Base-by-base conservation (phyloP, 1,140 invertebrate genomes). In the Rhagoletis pomonella region DNA sequence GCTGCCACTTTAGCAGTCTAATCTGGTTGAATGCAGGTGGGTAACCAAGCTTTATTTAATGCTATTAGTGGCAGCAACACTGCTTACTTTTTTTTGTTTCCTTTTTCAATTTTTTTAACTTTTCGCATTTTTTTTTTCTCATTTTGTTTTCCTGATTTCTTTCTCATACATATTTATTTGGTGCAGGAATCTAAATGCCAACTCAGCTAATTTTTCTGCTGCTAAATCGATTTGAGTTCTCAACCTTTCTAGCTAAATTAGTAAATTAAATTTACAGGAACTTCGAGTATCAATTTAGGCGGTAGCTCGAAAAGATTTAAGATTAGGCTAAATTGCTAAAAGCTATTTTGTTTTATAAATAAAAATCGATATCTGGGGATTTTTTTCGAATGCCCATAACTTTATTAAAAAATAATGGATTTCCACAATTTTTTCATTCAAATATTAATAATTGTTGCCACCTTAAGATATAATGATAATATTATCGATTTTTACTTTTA, bases 21-120 rank as follows among this genome's bases (percentile, higher is more conserved):
- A 81, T 81, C 73, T 19, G 42, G 47, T 81, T 81, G 47, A 81
- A 17, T 81, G 73, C 73, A 81, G 47, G 47, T 81, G 73, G 73
- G 73, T 81, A 81, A 81, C 73, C 73, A 42, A 81, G 73, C 73
- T 81, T 81, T 58, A 81, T 81, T 81, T 81, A 81, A 81, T 81
- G 47, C 73, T 47, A 81, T 81, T 81, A 81, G 73, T 81, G 73
- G 47, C 73, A 81, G 73, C 47, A 1, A 42, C 12, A 73, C 9
- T 73, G 69, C 69, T 47, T 14, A 62, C 17, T 9, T 62, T n/a
- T 62, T 62, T 62, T 17, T 29, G n/a, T 19, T 3, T 0, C 4
- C 0, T 77, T 77, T 55, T 77, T 77, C 3, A 1, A 44, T 47
- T 17, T 47, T 14, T 29, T n/a, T 81, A 81, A 81, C 55, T 81